phyloP scores from a whole-genome alignment of 2,888 invertebrate species.

The Portevinia maculata region DNA sequence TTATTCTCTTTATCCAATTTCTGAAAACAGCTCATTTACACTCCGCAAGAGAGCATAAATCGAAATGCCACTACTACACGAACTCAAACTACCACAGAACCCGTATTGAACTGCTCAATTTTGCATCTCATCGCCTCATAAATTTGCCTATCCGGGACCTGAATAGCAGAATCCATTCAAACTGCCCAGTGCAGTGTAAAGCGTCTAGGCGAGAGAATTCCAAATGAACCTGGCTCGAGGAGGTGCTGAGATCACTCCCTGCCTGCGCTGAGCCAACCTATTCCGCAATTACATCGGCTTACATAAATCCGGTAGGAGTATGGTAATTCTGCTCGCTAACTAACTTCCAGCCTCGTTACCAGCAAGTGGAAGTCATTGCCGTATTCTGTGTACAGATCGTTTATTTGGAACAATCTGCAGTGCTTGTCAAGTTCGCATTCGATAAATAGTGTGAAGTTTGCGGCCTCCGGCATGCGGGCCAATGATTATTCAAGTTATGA shows the following conservation, averaged over 20 bases:
- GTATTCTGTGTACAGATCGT: slow-evolving; percentile 23
- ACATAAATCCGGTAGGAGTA: slow-evolving; percentile 72
- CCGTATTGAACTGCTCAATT: slow-evolving; percentile 43
- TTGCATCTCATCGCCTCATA: slow-evolving; percentile 64
- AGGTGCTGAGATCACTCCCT: slow-evolving; percentile 7
- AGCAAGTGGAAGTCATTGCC: slow-evolving; percentile 52
- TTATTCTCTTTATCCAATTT: slow-evolving; percentile 33
- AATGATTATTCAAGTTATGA: slow-evolving; percentile 63
- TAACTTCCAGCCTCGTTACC: slow-evolving; percentile 70
- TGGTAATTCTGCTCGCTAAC: slow-evolving; percentile 68
- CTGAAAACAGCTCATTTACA: slow-evolving; percentile 70
- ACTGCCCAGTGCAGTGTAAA: slow-evolving; percentile 27
- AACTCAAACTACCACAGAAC: background rate
- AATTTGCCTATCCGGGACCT: slow-evolving; percentile 45
- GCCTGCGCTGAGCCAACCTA: slow-evolving; percentile 19
- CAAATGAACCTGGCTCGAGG: background rate
- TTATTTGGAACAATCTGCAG: slow-evolving; percentile 50
- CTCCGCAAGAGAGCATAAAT: slow-evolving; percentile 53
- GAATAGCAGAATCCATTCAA: slow-evolving; percentile 25
- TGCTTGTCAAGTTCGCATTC: slow-evolving; percentile 50
- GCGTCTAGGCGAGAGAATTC: slow-evolving; percentile 40
- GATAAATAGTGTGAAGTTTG: slow-evolving; percentile 70
- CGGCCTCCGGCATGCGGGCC: slow-evolving; percentile 24
- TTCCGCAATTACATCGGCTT: slow-evolving; percentile 62
- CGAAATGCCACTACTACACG: slow-evolving; percentile 44